A percentile compares a stretch with the other conserved stretches of the same genome.
phyloP scores from a whole-genome alignment of 2,797 vertebrate species.

The Choloepus didactylus region DNA sequence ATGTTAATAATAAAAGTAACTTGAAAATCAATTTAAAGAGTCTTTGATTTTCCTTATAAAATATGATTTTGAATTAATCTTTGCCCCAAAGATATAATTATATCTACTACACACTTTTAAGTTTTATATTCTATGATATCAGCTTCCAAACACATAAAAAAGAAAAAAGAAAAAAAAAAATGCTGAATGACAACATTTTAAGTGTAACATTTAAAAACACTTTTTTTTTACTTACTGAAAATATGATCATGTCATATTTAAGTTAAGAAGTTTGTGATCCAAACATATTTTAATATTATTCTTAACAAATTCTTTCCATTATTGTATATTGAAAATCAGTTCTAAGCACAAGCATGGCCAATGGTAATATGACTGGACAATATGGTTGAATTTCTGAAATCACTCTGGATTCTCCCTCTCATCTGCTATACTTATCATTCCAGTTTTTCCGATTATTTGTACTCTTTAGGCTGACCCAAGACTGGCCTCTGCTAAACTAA shows the following conservation, averaged over 20 bases:
- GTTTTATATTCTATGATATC: slow-evolving; percentile 74
- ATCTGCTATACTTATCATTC: not conserved
- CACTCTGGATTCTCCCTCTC: not conserved
- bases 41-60: slow-evolving; percentile 81
- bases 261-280: not conserved
- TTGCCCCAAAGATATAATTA: slow-evolving; percentile 80
- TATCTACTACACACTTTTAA: slow-evolving; percentile 79
- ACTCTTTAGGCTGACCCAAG: not conserved
- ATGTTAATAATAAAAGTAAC: slow-evolving; percentile 88
- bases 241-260: not conserved
- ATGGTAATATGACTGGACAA: not conserved
- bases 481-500: not conserved
- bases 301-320: not conserved
- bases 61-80: slow-evolving; percentile 80
- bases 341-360: not conserved
- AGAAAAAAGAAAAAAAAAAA: slow-evolving; percentile 73
- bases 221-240: not conserved
- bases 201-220: not conserved
- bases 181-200: slow-evolving; percentile 78
- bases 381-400: not conserved
- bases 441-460: not conserved
- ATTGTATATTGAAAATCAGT: not conserved
- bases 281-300: not conserved
- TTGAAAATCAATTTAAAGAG: slow-evolving; percentile 82
- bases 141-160: slow-evolving; percentile 73